These are phyloP conservation scores for Porites rus DNA, from an alignment of 92 coral and sea anemone species.

Conservation along the genomic window DNA sequence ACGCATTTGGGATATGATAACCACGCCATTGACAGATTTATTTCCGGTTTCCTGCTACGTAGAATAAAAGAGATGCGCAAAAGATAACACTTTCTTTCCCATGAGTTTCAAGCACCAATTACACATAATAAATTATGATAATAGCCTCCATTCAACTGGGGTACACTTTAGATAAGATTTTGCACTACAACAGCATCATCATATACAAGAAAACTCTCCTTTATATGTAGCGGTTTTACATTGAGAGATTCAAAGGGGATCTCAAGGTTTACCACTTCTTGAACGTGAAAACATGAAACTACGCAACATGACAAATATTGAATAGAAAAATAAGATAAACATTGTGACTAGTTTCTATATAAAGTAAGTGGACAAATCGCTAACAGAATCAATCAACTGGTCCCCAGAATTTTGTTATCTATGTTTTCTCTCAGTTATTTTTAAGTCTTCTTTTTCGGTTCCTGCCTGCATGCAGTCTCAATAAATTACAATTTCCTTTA, in stretches of 20 bases:
- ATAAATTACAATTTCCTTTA: no score
- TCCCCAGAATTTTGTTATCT: background rate
- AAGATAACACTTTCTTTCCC: background rate
- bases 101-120: background rate
- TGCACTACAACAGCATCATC: background rate
- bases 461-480: background rate
- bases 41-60: background rate
- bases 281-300: no score
- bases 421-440: background rate
- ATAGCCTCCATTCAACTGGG: no score
- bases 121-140: background rate
- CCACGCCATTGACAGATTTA: background rate
- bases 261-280: no score
- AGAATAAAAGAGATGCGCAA: background rate
- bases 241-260: background rate
- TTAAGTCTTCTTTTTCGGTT: background rate
- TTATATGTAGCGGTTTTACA: background rate
- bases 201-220: no score
- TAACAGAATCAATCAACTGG: background rate
- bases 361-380: background rate
- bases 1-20: conserved; percentile 4
- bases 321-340: no score
- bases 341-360: no score
- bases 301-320: no score
- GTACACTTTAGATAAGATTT: background rate